phyloP scores from a whole-genome alignment of 2,888 invertebrate genomes.

The Hirtodrosophila alboralis region DNA sequence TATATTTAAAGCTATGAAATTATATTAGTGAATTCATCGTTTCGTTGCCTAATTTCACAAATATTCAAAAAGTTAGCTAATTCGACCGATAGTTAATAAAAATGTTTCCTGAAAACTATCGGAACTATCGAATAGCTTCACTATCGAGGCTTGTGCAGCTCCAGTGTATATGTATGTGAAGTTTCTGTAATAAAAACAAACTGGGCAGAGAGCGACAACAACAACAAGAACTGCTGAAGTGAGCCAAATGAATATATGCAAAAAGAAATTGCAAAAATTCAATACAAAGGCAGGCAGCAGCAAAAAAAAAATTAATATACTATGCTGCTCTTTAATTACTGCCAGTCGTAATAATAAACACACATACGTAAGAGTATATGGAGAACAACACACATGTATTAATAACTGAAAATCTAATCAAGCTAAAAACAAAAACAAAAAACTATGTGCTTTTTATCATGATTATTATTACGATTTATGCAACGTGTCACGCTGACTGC shows the following conservation, averaged over 20 bases:
- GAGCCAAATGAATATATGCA: conserved; percentile 54
- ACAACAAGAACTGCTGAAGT: conserved; percentile 33
- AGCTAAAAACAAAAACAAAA: conserved; percentile 24
- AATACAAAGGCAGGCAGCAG: conserved; percentile 35
- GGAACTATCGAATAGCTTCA: too few species aligned
- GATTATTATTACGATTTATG: conserved; percentile 73
- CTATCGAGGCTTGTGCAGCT: too few species aligned
- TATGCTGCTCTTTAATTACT: conserved; percentile 19
- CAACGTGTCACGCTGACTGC: conserved; percentile 77
- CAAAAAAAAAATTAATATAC: conserved; percentile 22
- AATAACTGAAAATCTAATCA: conserved; percentile 53
- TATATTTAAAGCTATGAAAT: too few species aligned
- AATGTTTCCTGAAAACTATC: too few species aligned
- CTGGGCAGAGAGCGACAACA: conserved; percentile 25
- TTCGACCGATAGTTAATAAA: too few species aligned
- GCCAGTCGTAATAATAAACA: conserved; percentile 29
- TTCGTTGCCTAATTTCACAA: too few species aligned
- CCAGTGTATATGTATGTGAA: too few species aligned
- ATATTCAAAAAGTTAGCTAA: too few species aligned
- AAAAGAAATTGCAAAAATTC: conserved; percentile 58
- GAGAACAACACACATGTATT: conserved; percentile 7
- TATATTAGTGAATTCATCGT: too few species aligned
- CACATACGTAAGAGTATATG: conserved; percentile 24
- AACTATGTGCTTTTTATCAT: conserved; percentile 59
- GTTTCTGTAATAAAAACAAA: conserved; percentile 25